Evolutionary conservation across 2,888 invertebrate genomes (phyloP).

Genomic region (Anthophora plumipes): DNA sequence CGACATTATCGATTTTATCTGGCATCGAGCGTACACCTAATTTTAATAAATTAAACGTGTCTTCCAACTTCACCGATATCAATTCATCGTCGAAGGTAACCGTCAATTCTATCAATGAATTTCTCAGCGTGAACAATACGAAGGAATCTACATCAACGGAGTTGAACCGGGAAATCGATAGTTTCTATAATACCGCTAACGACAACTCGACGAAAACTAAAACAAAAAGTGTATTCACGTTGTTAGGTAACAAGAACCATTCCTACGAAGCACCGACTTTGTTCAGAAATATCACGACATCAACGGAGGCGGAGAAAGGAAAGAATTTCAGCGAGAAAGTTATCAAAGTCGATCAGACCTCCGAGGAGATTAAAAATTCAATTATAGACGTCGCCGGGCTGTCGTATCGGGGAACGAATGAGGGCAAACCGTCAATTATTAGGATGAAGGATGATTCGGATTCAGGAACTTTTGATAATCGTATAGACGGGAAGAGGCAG

Average conservation of each 20-base stretch:
- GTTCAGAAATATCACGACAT: slow-evolving; percentile 52
- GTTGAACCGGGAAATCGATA: slow-evolving; percentile 8
- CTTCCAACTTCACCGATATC: slow-evolving; percentile 57
- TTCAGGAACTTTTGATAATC: slow-evolving; percentile 65
- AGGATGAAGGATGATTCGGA: slow-evolving; percentile 32
- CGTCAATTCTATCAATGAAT: slow-evolving; percentile 18
- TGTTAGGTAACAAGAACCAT: slow-evolving; percentile 33
- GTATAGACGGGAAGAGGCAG: slow-evolving; percentile 45
- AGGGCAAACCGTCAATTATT: slow-evolving; percentile 53
- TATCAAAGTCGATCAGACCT: slow-evolving; percentile 34
- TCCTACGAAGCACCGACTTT: slow-evolving; percentile 65
- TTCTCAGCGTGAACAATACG: background rate
- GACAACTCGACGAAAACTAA: background rate
- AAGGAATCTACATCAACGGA: slow-evolving; percentile 25
- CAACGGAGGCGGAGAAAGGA: slow-evolving; percentile 15
- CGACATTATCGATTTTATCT: slow-evolving; percentile 49
- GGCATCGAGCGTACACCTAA: slow-evolving; percentile 37
- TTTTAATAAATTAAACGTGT: slow-evolving; percentile 41
- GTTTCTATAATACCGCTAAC: background rate
- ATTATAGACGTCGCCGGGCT: slow-evolving; percentile 45
- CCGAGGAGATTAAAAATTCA: slow-evolving; percentile 61
- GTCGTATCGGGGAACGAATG: slow-evolving; percentile 38
- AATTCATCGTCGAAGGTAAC: slow-evolving; percentile 27
- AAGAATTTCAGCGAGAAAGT: slow-evolving; percentile 14
- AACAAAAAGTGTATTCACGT: background rate